phyloP scores from a whole-genome alignment of 2,888 invertebrate species.

The Crioceris asparagi region DNA sequence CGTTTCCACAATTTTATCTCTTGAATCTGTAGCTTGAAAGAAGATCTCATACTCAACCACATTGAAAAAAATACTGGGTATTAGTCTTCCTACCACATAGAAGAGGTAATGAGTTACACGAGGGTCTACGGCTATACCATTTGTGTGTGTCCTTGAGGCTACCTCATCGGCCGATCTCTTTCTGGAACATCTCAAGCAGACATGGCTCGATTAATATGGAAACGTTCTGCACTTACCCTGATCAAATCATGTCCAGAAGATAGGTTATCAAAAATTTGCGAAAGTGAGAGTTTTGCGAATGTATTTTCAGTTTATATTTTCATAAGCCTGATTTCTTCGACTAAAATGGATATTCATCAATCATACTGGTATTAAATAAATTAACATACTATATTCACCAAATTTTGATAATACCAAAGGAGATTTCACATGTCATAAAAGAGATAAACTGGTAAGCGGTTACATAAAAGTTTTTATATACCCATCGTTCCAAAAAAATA shows the following conservation, averaged over 20 bases:
- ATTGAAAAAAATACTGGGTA: slow-evolving; percentile 25
- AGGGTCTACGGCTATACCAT: slow-evolving; percentile 35
- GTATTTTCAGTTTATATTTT: background rate
- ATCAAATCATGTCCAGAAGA: too few relatives aligned
- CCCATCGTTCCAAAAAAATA: too few relatives aligned
- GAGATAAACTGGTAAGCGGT: too few relatives aligned
- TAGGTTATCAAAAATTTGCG: too few relatives aligned
- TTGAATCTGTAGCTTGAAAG: background rate
- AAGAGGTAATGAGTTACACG: slow-evolving; percentile 27
- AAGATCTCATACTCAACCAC: slow-evolving; percentile 32
- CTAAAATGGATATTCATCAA: too few relatives aligned
- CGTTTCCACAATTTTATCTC: slow-evolving; percentile 1
- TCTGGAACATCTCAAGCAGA: slow-evolving; percentile 45
- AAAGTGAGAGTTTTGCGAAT: too few relatives aligned
- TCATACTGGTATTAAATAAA: too few relatives aligned
- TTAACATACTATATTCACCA: too few relatives aligned
- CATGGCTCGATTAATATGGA: slow-evolving; percentile 38
- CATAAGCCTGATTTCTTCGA: background rate
- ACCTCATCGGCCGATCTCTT: slow-evolving; percentile 35
- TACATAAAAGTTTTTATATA: too few relatives aligned
- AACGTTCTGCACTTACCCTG: slow-evolving; percentile 27
- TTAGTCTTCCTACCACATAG: slow-evolving; percentile 39
- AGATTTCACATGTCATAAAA: too few relatives aligned
- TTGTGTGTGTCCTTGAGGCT: slow-evolving; percentile 34
- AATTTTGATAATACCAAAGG: too few relatives aligned